Conservation (phyloP, 2,888 invertebrate genomes). For the Oithona nana region DNA sequence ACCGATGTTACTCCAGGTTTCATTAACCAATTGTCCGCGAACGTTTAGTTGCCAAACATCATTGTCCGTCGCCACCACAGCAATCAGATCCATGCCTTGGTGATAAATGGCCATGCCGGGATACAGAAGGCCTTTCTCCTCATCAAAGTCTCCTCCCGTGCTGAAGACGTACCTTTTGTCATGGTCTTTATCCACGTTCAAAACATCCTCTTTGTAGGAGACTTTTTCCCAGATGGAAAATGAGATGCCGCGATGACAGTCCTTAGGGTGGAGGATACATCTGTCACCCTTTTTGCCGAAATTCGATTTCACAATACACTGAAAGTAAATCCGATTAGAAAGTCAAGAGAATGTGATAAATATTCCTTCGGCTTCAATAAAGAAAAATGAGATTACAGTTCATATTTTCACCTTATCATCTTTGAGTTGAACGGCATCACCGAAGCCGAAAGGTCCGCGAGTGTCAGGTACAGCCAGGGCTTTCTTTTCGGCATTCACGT, state of each 20-base stretch:
- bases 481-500: neutral
- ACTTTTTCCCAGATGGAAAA: slow-evolving; percentile 21
- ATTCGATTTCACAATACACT: slow-evolving; percentile 19
- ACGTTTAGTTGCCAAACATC: slow-evolving; percentile 21
- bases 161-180: slow-evolving; percentile 20
- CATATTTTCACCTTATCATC: slow-evolving; percentile 8
- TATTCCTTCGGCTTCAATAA: too few relatives aligned
- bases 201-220: slow-evolving; percentile 8
- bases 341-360: neutral
- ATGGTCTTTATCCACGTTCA: neutral
- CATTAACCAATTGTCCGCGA: slow-evolving; percentile 19
- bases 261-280: slow-evolving; percentile 20
- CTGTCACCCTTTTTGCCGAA: slow-evolving; percentile 14
- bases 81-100: slow-evolving; percentile 20
- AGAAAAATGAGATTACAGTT: neutral
- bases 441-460: slow-evolving; percentile 21
- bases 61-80: slow-evolving; percentile 21
- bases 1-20: slow-evolving; percentile 23
- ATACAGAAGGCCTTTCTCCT: slow-evolving; percentile 17
- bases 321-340: neutral
- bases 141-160: slow-evolving; percentile 17
- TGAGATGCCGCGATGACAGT: slow-evolving; percentile 20
- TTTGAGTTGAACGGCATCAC: slow-evolving; percentile 18
- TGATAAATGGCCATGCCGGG: slow-evolving; percentile 22
- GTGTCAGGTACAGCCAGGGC: neutral